A percentile compares a stretch with the other conserved stretches of the same genome.
phyloP scores from a whole-genome alignment of 2,888 invertebrate species.

The Nyleta sp. region DNA sequence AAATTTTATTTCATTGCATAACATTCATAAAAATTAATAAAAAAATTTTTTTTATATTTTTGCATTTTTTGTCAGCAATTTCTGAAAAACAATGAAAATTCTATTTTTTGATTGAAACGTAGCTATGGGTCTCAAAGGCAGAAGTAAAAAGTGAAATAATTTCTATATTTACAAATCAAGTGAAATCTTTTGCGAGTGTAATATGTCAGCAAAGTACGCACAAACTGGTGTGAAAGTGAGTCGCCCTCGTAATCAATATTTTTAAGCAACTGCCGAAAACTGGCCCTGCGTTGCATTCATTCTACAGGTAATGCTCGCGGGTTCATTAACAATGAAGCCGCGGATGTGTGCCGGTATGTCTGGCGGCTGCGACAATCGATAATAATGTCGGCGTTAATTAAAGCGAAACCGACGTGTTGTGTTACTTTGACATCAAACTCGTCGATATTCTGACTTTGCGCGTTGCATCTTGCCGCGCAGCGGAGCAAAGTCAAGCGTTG shows the following conservation, averaged over 20 bases:
- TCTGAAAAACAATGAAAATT: too few species aligned
- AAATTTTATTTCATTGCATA: too few species aligned
- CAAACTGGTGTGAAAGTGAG: too few species aligned
- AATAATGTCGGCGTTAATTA: constrained; percentile 60
- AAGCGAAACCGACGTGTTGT: constrained; percentile 58
- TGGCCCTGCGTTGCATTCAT: constrained; percentile 26
- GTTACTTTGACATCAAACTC: constrained; percentile 60
- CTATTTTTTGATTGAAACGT: too few species aligned
- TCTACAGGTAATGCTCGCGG: constrained; percentile 48
- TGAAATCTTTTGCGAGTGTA: too few species aligned
- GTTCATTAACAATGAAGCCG: constrained; percentile 56
- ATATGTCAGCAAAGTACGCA: too few species aligned
- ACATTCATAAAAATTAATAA: too few species aligned
- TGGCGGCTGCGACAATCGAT: constrained; percentile 51
- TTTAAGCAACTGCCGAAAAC: constrained; percentile 34
- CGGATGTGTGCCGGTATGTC: constrained; percentile 33
- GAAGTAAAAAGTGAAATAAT: too few species aligned
- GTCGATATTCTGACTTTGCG: constrained; percentile 64
- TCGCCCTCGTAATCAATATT: constrained; percentile 39
- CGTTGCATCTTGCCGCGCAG: constrained; percentile 57
- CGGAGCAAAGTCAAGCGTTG: constrained; percentile 58
- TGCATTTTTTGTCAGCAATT: too few species aligned
- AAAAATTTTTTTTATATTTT: too few species aligned
- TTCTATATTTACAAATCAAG: too few species aligned
- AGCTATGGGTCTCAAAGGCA: too few species aligned